These are phyloP conservation scores for Chymomyza caudatula DNA, from an alignment of 2,888 invertebrate genomes.

Conservation along the genomic window DNA sequence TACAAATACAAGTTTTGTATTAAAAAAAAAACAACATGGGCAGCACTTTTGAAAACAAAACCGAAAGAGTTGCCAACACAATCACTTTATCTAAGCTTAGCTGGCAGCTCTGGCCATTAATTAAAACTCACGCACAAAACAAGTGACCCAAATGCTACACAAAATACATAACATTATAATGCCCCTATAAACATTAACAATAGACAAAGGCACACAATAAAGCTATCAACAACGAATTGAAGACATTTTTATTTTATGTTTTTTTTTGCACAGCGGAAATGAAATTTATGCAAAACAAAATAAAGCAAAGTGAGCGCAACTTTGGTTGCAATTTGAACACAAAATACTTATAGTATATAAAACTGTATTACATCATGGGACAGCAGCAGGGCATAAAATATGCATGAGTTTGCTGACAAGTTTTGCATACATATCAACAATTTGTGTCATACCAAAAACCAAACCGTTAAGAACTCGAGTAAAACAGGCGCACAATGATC, in stretches of 20 bases:
- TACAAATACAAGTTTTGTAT: background rate
- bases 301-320: background rate
- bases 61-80: background rate
- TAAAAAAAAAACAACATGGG: background rate
- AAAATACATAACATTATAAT: background rate
- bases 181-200: background rate
- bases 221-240: conserved; percentile 12
- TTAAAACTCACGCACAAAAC: background rate
- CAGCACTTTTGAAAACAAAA: background rate
- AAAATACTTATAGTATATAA: conserved; percentile 10
- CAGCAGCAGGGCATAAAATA: conserved; percentile 44
- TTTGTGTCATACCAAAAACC: background rate
- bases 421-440: conserved; percentile 37
- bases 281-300: conserved; percentile 34
- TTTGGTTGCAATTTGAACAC: conserved; percentile 33
- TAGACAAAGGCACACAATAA: conserved; percentile 25
- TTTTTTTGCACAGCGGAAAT: conserved; percentile 55
- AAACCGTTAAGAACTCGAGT: conserved; percentile 47
- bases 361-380: conserved; percentile 53
- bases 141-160: background rate
- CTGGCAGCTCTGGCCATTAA: background rate
- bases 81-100: background rate
- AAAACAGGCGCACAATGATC: conserved; percentile 18
- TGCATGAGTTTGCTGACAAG: conserved; percentile 41
- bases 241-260: conserved; percentile 36